Evolutionary conservation across 2,113 vertebrate species (phyloP).

Genomic region (Chauna torquata): DNA sequence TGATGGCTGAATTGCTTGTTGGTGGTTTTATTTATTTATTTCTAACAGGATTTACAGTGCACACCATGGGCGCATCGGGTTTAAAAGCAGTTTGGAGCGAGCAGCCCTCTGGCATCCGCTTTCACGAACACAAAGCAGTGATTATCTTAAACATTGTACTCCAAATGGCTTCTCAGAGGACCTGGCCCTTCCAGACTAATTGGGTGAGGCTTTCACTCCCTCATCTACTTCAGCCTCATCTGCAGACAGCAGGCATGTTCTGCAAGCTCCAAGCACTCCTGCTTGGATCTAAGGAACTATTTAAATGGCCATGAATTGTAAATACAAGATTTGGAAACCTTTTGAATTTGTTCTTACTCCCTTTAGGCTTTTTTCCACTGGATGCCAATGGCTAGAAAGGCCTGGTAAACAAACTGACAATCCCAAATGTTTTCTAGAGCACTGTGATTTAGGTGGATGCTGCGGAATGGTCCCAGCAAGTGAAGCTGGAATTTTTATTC

Average conservation of each 20-base stretch:
- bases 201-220: not conserved
- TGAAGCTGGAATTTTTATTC: not conserved
- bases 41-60: not conserved
- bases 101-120: not conserved
- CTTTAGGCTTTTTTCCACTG: not conserved
- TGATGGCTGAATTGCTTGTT: not conserved
- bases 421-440: not conserved
- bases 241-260: not conserved
- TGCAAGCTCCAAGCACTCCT: fast-evolving
- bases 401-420: not conserved
- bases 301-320: not conserved
- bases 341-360: not conserved
- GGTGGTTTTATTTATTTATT: not conserved
- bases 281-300: not conserved
- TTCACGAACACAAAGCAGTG: not conserved
- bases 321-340: not conserved
- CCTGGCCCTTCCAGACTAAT: not conserved
- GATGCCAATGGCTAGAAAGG: not conserved
- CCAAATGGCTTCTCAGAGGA: not conserved
- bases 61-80: fast-evolving
- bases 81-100: not conserved
- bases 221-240: not conserved
- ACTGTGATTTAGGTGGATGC: not conserved
- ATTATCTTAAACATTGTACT: not conserved
- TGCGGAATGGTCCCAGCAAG: not conserved